Evolutionary conservation across 2,888 invertebrate genomes (phyloP), one percentile per base, ranked within the genome.

Genomic region (Philonicus albiceps): DNA sequence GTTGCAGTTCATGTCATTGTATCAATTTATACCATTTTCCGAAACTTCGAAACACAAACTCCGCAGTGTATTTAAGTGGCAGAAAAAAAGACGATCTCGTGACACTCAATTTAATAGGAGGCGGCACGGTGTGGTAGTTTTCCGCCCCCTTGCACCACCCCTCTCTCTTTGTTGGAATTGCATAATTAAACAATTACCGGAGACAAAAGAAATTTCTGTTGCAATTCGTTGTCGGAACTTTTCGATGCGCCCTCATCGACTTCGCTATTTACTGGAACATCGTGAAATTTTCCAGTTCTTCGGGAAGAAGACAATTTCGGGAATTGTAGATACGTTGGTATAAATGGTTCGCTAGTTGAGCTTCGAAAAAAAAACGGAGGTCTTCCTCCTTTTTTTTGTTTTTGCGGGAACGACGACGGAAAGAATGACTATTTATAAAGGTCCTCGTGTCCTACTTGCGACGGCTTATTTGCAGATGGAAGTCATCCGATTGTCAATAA

Each of bases 161-260:
- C 72, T 11, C 73, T 0, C n/a, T 6, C 16, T 8, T 7, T 34
- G 0, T 0, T 7, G n/a, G 78, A 49, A 43, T 78, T 78, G 78
- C 78, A 78, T 78, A 78, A 78, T 78, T 78, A 78, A 43, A 78
- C 78, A 78, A 78, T 78, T 78, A 78, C 78, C 27, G 49, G 43
- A 43, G 64, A 64, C 64, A 64, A 64, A 64, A 64, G 64, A 64
- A 64, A 64, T 64, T n/a, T 64, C 64, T 22, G 22, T 64, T 64
- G 64, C 27, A 64, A 64, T 64, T 64, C 64, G 22, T 27, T 64
- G 64, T 64, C 64, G 64, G 22, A 64, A 64, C 64, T 64, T 64
- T 64, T 27, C 11, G 64, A 64, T 64, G 64, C 3, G 27, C 64
- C 27, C 11, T 27, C 64, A 64, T 64, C 64, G 64, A 64, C 64